Conservation (phyloP, 2,113 vertebrate genomes). For the Amblyopsis rosae region DNA sequence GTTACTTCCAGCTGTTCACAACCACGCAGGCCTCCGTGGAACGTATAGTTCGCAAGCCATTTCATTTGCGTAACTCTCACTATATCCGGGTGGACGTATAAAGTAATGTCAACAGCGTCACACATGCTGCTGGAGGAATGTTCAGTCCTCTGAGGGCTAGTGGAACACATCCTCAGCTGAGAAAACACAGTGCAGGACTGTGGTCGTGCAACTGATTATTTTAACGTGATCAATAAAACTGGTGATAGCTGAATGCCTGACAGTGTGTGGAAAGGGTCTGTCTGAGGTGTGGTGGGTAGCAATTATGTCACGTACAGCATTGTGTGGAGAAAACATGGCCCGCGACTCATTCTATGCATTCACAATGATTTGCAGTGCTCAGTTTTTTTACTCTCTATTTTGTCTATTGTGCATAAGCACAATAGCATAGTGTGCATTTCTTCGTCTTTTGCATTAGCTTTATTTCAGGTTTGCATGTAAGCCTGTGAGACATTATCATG, state of each 20-base stretch:
- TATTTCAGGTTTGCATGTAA: slow-evolving; percentile 37
- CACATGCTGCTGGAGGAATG: slow-evolving; percentile 54
- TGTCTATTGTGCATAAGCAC: slow-evolving; percentile 42
- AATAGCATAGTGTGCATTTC: not conserved
- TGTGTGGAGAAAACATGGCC: not conserved
- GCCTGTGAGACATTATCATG: slow-evolving; percentile 49
- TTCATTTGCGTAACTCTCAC: slow-evolving; percentile 69
- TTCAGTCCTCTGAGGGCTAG: slow-evolving; percentile 52
- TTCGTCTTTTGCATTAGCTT: slow-evolving; percentile 36
- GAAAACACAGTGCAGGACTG: slow-evolving; percentile 69
- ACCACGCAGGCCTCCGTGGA: slow-evolving; percentile 64
- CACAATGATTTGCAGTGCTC: not conserved
- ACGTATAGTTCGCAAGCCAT: slow-evolving; percentile 71
- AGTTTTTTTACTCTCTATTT: not conserved
- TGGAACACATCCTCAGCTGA: slow-evolving; percentile 69
- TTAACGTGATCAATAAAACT: slow-evolving; percentile 72
- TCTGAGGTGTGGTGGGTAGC: slow-evolving; percentile 37
- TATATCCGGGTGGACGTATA: slow-evolving; percentile 68
- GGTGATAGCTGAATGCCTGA: slow-evolving; percentile 37
- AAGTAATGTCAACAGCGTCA: slow-evolving; percentile 72
- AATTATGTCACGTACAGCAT: slow-evolving; percentile 41
- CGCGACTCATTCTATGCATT: not conserved
- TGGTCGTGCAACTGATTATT: slow-evolving; percentile 51
- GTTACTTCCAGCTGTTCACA: slow-evolving; percentile 81
- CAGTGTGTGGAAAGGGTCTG: slow-evolving; percentile 58